Conservation (phyloP, 2,797 vertebrate species). For the Acanthurus lineatus region DNA sequence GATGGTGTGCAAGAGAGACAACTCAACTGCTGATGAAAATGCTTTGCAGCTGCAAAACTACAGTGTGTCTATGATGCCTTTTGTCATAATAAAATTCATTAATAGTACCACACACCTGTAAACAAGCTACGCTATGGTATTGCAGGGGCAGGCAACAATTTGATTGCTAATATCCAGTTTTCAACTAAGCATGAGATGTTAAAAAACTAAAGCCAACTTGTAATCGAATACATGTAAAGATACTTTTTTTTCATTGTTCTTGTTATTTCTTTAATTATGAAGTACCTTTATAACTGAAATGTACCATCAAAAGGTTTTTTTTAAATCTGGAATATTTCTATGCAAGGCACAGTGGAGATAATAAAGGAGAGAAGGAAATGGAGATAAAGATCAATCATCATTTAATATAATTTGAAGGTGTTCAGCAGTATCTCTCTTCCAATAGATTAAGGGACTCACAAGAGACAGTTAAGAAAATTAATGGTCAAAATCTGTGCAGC, state of each 20-base stretch:
- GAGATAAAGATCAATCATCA: conserved; percentile 5
- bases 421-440: neutral
- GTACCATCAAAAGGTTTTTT: neutral
- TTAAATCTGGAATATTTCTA: neutral
- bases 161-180: neutral
- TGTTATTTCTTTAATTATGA: neutral
- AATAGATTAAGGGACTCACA: neutral
- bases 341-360: neutral
- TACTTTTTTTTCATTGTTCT: too few relatives aligned
- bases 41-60: neutral
- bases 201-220: neutral
- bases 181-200: neutral
- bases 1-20: conserved; percentile 14
- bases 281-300: neutral
- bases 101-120: neutral
- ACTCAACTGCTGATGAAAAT: neutral
- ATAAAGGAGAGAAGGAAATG: neutral
- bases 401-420: neutral
- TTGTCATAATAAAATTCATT: neutral
- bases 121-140: neutral
- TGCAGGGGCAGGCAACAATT: neutral
- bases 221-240: neutral
- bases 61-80: neutral
- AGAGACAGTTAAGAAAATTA: neutral
- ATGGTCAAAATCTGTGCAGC: neutral